Conservation (phyloP, 1,140 invertebrate genomes). For the Euborellia annulipes region DNA sequence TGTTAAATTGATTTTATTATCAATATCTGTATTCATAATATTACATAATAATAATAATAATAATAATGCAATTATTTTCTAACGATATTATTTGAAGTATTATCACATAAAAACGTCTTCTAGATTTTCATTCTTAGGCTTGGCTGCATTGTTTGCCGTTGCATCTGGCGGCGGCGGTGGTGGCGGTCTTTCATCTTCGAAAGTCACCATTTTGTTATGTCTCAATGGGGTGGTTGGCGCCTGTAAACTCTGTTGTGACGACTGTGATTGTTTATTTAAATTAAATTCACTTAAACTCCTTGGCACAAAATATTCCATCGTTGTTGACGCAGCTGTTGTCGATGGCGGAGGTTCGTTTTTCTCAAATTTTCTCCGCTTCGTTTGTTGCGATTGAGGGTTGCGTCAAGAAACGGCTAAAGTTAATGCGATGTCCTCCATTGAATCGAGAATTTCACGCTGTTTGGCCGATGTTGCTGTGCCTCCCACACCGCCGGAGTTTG, state of each 20-base stretch:
- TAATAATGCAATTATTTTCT: too few relatives aligned
- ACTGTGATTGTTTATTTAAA: conserved; percentile 28
- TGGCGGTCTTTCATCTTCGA: conserved; percentile 46
- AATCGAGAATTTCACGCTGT: too few relatives aligned
- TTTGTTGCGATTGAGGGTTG: conserved; percentile 17
- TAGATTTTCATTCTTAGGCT: conserved; percentile 24
- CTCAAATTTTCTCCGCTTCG: too few relatives aligned
- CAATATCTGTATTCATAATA: too few relatives aligned
- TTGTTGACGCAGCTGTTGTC: conserved; percentile 9
- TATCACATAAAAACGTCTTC: conserved; percentile 50
- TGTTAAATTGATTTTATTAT: too few relatives aligned
- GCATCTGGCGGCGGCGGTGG: conserved; percentile 22
- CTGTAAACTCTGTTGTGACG: conserved; percentile 19
- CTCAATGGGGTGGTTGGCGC: conserved; percentile 24
- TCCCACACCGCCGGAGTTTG: too few relatives aligned
- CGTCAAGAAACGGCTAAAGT: conserved; percentile 9
- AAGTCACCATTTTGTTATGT: conserved; percentile 65
- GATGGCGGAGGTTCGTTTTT: neutral
- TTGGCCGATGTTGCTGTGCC: too few relatives aligned
- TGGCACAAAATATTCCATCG: conserved; percentile 63
- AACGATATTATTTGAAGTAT: conserved; percentile 9
- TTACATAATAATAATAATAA: too few relatives aligned
- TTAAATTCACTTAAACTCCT: conserved; percentile 68
- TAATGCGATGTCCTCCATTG: too few relatives aligned
- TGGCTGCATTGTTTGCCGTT: conserved; percentile 25